Percentiles rank a stretch among this genome's conserved stretches.
Evolutionary conservation across 2,113 vertebrate species (phyloP).

Genomic region (Pangasianodon gigas): DNA sequence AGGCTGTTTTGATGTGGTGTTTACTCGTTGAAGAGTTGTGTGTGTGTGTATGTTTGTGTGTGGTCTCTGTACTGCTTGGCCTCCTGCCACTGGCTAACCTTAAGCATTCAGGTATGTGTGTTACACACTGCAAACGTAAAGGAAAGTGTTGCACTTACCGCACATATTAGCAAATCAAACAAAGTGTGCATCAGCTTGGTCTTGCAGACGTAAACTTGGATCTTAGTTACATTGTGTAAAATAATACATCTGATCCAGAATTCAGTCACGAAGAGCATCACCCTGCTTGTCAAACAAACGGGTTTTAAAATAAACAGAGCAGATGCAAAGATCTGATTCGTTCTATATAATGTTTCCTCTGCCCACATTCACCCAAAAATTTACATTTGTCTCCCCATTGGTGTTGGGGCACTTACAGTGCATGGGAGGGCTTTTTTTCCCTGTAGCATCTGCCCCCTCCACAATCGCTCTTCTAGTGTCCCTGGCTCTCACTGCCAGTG

Average conservation of each 20-base stretch:
- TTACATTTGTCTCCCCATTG: slow-evolving; percentile 13
- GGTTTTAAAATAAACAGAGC: slow-evolving; percentile 40
- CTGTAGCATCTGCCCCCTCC: neutral
- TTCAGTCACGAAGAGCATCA: slow-evolving; percentile 30
- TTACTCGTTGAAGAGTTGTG: slow-evolving; percentile 49
- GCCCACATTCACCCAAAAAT: slow-evolving; percentile 29
- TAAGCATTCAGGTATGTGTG: slow-evolving; percentile 36
- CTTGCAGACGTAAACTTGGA: neutral
- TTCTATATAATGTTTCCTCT: slow-evolving; percentile 28
- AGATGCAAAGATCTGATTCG: slow-evolving; percentile 22
- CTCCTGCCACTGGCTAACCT: slow-evolving; percentile 39
- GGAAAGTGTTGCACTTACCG: slow-evolving; percentile 9
- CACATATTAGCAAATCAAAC: slow-evolving; percentile 27
- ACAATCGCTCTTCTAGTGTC: slow-evolving; percentile 6
- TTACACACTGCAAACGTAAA: slow-evolving; percentile 1
- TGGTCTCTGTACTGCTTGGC: slow-evolving; percentile 46
- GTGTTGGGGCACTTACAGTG: slow-evolving; percentile 17
- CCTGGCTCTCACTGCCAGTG: slow-evolving; percentile 31
- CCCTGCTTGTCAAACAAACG: slow-evolving; percentile 44
- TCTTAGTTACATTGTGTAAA: slow-evolving; percentile 15
- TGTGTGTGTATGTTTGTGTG: slow-evolving; percentile 49
- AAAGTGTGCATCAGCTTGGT: slow-evolving; percentile 5
- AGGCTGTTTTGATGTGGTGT: slow-evolving; percentile 56
- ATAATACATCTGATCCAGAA: slow-evolving; percentile 29
- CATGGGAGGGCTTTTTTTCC: neutral